These are phyloP conservation scores for Ageneiosus marmoratus DNA, from an alignment of 2,113 vertebrate genomes.

Conservation along the genomic window DNA sequence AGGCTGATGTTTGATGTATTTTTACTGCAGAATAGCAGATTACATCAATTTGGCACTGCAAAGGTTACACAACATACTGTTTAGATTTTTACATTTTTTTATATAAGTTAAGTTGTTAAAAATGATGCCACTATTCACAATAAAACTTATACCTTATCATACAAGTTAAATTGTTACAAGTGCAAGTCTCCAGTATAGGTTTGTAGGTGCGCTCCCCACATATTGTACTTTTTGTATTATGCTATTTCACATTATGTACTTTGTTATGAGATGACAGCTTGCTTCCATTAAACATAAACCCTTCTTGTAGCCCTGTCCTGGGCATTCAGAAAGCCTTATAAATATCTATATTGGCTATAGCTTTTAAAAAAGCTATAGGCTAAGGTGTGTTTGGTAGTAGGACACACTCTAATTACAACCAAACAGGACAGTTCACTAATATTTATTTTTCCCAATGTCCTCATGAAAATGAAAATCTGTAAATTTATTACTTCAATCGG, in stretches of 20 bases:
- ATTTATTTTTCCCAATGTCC: conserved; percentile 60
- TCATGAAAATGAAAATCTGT: conserved; percentile 71
- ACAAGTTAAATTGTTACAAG: neutral
- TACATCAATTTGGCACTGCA: neutral
- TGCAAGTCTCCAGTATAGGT: neutral
- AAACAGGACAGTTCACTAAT: conserved; percentile 67
- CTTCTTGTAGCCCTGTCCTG: conserved; percentile 9
- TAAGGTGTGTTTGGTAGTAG: conserved; percentile 14
- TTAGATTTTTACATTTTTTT: neutral
- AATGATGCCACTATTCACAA: neutral
- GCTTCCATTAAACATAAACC: neutral
- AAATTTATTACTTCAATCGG: conserved; percentile 71
- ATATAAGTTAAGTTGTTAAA: neutral
- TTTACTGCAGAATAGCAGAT: neutral
- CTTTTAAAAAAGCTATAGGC: conserved; percentile 15
- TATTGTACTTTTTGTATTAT: neutral
- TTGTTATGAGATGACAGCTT: conserved; percentile 10
- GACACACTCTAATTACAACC: conserved; percentile 46
- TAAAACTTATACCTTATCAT: neutral
- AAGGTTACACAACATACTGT: neutral
- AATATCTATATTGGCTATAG: conserved; percentile 24
- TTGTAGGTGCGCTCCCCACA: neutral
- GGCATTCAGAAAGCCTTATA: conserved; percentile 19
- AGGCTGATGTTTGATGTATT: neutral
- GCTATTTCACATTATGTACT: neutral